A percentile compares a stretch with the other conserved stretches of the same genome.
Conservation (phyloP, 2,113 vertebrate genomes). For the Cairina moschata region DNA sequence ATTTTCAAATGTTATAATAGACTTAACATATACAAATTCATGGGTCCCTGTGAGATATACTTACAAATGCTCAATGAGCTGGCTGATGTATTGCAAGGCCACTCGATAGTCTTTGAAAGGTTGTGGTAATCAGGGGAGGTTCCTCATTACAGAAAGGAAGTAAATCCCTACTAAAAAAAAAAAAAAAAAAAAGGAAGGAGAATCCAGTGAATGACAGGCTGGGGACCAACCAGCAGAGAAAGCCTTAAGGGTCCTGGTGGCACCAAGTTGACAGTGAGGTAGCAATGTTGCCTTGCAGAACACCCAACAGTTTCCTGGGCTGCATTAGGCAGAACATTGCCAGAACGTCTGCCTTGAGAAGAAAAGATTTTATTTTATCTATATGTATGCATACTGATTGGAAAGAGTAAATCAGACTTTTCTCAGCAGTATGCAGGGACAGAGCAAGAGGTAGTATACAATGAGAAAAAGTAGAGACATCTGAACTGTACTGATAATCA, state of each 20-base stretch:
- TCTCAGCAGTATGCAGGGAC: neutral
- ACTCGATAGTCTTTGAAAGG: neutral
- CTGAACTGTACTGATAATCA: neutral
- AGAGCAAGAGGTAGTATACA: neutral
- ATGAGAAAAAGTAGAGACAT: neutral
- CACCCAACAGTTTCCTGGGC: neutral
- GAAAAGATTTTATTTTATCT: neutral
- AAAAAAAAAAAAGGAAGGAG: neutral
- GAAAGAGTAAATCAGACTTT: neutral
- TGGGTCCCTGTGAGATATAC: neutral
- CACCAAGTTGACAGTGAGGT: neutral
- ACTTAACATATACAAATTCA: neutral
- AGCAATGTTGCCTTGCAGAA: neutral
- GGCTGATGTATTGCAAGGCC: fast-evolving
- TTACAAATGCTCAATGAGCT: neutral
- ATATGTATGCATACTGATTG: neutral
- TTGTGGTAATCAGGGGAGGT: neutral
- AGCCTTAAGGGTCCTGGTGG: neutral
- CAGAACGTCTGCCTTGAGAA: neutral
- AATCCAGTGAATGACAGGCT: neutral
- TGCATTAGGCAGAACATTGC: neutral
- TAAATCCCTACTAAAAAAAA: neutral
- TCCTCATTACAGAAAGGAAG: neutral
- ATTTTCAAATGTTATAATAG: neutral
- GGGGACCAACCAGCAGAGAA: neutral